Evolutionary conservation across 2,113 vertebrate genomes (phyloP).

Genomic region (Boulengerochromis microlepis): DNA sequence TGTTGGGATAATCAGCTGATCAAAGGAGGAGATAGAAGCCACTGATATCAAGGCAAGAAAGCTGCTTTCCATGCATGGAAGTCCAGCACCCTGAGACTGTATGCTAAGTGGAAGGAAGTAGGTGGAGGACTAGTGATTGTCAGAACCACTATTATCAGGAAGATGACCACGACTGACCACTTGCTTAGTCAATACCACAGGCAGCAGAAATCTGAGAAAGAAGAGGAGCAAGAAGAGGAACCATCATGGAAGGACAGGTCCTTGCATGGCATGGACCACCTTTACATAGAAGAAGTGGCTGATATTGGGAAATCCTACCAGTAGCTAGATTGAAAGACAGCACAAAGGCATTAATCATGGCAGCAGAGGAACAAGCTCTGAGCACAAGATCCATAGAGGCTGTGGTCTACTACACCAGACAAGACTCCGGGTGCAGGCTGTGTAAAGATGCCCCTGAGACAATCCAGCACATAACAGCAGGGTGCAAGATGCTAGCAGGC

Average conservation of each 20-base stretch:
- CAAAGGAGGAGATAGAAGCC: background rate
- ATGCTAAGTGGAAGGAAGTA: background rate
- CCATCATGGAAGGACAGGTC: background rate
- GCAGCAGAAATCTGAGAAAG: background rate
- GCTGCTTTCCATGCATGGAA: background rate
- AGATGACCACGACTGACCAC: background rate
- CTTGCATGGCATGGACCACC: accelerated
- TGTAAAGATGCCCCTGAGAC: background rate
- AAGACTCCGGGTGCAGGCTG: background rate
- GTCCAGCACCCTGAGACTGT: background rate
- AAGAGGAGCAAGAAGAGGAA: background rate
- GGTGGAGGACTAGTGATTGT: background rate
- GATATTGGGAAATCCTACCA: background rate
- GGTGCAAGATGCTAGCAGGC: background rate
- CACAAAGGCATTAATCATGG: background rate
- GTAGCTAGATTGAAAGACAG: background rate
- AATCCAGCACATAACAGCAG: background rate
- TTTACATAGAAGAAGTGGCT: background rate
- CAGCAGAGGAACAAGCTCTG: background rate
- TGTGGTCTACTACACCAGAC: background rate
- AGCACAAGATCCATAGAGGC: background rate
- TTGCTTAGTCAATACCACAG: background rate
- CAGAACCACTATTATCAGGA: background rate
- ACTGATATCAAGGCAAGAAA: background rate
- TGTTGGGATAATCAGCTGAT: background rate